These are phyloP conservation scores for Salpingus planirostris DNA, from an alignment of 2,888 invertebrate genomes.

Conservation along the genomic window DNA sequence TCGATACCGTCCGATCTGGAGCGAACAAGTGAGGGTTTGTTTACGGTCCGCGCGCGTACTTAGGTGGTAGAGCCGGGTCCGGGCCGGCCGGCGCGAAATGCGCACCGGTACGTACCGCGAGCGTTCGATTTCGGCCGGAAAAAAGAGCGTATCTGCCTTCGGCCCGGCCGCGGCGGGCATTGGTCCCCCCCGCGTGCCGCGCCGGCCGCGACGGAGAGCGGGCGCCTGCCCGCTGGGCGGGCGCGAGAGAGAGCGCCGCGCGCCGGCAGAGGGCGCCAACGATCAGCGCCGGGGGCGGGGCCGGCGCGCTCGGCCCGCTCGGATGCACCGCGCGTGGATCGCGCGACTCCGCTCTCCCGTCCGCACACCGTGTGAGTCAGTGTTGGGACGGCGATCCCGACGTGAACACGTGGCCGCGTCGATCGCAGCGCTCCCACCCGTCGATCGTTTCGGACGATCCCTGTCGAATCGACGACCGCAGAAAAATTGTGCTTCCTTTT, in stretches of 20 bases:
- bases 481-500: too few relatives aligned
- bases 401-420: slow-evolving; percentile 53
- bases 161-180: slow-evolving; percentile 20
- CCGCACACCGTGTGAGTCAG: too few relatives aligned
- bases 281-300: slow-evolving; percentile 53
- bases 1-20: too few relatives aligned
- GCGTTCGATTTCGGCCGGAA: slow-evolving; percentile 44
- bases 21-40: too few relatives aligned
- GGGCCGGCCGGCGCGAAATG: slow-evolving; percentile 30
- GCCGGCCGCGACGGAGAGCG: slow-evolving; percentile 12
- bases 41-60: too few relatives aligned
- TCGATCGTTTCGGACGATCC: too few relatives aligned
- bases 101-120: slow-evolving; percentile 36
- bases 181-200: slow-evolving; percentile 33
- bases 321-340: slow-evolving; percentile 50
- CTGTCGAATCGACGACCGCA: too few relatives aligned
- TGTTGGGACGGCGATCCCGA: slow-evolving; percentile 51
- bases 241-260: slow-evolving; percentile 15
- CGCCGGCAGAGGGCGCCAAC: slow-evolving; percentile 39
- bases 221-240: slow-evolving; percentile 27
- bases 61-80: too few relatives aligned
- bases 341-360: slow-evolving; percentile 22
- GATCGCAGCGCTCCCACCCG: too few relatives aligned
- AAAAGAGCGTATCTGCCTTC: slow-evolving; percentile 42
- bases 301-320: slow-evolving; percentile 48